Evolutionary conservation across 2,113 vertebrate genomes (phyloP).

Genomic region (Thymallus thymallus): DNA sequence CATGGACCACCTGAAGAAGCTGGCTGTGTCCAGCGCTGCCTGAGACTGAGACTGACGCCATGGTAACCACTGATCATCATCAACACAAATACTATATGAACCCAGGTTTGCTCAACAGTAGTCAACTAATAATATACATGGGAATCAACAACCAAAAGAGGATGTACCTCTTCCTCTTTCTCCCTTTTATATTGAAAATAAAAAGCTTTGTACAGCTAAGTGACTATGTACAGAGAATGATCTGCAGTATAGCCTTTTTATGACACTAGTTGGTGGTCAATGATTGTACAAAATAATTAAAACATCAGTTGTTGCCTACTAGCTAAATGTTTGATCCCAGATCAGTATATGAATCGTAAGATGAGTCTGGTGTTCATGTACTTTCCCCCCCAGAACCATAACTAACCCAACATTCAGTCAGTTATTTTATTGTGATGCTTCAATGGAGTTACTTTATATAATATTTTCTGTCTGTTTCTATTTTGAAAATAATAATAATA

Average conservation of each 20-base stretch:
- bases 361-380: neutral
- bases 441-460: neutral
- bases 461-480: neutral
- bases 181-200: neutral
- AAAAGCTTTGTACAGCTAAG: constrained; percentile 6
- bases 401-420: neutral
- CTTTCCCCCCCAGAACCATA: neutral
- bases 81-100: neutral
- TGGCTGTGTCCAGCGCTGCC: constrained; percentile 94
- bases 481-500: neutral
- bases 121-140: neutral
- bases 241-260: neutral
- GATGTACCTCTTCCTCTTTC: neutral
- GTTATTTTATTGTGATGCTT: neutral
- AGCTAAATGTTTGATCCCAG: neutral
- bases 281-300: neutral
- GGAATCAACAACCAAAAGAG: neutral
- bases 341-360: neutral
- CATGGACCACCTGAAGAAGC: constrained; percentile 98
- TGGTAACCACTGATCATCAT: neutral
- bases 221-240: neutral
- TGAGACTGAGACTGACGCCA: constrained; percentile 55
- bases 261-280: neutral
- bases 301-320: neutral
- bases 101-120: neutral